Evolutionary conservation across 2,113 vertebrate species (phyloP), one percentile per base, ranked within the genome.

Genomic region (Poicephalus gulielmi): DNA sequence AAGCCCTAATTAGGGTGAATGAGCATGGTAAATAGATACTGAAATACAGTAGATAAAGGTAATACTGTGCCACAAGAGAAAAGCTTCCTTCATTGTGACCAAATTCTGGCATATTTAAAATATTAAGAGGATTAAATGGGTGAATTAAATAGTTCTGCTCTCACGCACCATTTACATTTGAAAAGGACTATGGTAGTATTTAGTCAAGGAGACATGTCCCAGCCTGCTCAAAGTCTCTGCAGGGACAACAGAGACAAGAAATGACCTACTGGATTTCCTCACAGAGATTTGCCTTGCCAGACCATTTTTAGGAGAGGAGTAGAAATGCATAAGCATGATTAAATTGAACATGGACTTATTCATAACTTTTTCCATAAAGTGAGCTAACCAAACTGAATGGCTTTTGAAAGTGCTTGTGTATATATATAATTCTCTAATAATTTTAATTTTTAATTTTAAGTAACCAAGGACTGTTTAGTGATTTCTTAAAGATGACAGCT

Each of bases 91-190:
- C 39, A 39, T 80, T 92, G 55, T 73, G 74, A 92, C 83, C 66
- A 60, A 67, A 91, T 91, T 91, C 77, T 91, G 70, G 44, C 74
- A 63, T 84, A 91, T 84, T 92, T 91, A 74, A 95, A 83, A 88
- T 91, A 91, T 63, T 87, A 73, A 85, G 84, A 83, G 85, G 78
- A 89, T 95, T 95, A 92, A 87, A 73, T 63, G 60, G 20, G 33
- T 46, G n/a, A 87, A 92, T 94, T 83, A 92, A 90, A 49, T 68
- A 68, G 41, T 69, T 91, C 74, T 76, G 33, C 33, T 91, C 33
- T 89, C 37, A 41, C 1, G 7, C 22, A 52, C 22, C 15, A 69
- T 92, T 94, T 94, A n/a, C 37, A 62, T 91, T 83, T 89, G 66
- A 75, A 95, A 88, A 84, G 63, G 41, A 19, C 43, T 75, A 0